phyloP scores from a whole-genome alignment of 2,113 vertebrate species.

The Mormyrus lacerda region DNA sequence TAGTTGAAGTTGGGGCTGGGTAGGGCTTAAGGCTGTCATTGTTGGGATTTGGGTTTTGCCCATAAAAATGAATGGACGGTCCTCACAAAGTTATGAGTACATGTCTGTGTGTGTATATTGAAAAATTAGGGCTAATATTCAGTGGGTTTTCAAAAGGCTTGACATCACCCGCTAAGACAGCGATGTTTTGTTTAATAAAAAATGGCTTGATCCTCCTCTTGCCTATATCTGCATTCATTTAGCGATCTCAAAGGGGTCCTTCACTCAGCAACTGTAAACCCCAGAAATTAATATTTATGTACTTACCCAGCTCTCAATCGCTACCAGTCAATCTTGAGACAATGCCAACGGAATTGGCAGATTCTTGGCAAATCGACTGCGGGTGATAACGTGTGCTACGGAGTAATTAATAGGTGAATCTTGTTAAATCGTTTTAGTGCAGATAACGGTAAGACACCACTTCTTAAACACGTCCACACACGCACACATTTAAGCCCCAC shows the following conservation, averaged over 20 bases:
- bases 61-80: too few species aligned
- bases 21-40: too few species aligned
- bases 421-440: not conserved
- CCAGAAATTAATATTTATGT: conserved; percentile 14
- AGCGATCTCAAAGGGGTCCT: not conserved
- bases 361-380: not conserved
- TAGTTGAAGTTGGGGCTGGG: too few species aligned
- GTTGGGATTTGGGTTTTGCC: too few species aligned
- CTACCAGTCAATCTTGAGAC: not conserved
- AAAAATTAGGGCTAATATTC: not conserved
- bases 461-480: not conserved
- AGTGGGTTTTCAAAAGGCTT: not conserved
- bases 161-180: not conserved
- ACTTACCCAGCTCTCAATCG: not conserved
- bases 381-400: not conserved
- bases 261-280: not conserved
- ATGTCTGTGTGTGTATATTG: not conserved
- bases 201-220: not conserved
- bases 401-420: not conserved
- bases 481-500: not conserved
- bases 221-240: conserved; percentile 9
- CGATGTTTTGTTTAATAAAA: not conserved
- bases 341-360: not conserved
- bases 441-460: not conserved
- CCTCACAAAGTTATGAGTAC: too few species aligned